phyloP scores from a whole-genome alignment of 2,113 vertebrate genomes.

The Orientallactaga bullata region DNA sequence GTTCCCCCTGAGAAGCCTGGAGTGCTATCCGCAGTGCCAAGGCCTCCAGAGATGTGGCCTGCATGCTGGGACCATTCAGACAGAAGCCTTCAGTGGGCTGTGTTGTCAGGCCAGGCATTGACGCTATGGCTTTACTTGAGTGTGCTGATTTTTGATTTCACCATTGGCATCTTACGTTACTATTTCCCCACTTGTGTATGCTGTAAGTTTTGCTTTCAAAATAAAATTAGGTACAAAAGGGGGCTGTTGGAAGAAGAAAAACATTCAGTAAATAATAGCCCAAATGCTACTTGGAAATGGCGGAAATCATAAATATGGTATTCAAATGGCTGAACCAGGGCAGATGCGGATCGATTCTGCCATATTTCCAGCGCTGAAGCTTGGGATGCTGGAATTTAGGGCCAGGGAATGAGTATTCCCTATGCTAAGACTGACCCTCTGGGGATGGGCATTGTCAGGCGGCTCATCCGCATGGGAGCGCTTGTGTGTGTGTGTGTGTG shows the following conservation, averaged over 20 bases:
- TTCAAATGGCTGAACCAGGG: background rate
- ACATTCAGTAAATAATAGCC: constrained; percentile 37
- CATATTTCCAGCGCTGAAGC: background rate
- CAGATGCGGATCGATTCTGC: background rate
- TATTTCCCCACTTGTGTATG: background rate
- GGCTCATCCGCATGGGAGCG: background rate
- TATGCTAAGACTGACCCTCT: background rate
- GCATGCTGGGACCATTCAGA: too few species aligned
- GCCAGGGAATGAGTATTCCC: background rate
- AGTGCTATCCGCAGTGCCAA: background rate
- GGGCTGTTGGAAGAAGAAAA: constrained; percentile 37
- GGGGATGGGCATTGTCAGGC: fast-evolving
- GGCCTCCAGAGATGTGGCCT: background rate
- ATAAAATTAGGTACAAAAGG: constrained; percentile 57
- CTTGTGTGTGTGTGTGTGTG: too few species aligned
- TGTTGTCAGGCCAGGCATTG: background rate
- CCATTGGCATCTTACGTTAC: background rate
- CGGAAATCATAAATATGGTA: constrained; percentile 29
- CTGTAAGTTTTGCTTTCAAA: constrained; percentile 53
- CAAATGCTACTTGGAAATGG: background rate
- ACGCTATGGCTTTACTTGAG: background rate
- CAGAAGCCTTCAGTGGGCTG: background rate
- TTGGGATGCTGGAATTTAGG: background rate
- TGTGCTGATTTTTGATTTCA: background rate
- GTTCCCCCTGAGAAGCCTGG: background rate